phyloP scores from a whole-genome alignment of 2,888 invertebrate genomes.

The Dinocampus coccinellae region DNA sequence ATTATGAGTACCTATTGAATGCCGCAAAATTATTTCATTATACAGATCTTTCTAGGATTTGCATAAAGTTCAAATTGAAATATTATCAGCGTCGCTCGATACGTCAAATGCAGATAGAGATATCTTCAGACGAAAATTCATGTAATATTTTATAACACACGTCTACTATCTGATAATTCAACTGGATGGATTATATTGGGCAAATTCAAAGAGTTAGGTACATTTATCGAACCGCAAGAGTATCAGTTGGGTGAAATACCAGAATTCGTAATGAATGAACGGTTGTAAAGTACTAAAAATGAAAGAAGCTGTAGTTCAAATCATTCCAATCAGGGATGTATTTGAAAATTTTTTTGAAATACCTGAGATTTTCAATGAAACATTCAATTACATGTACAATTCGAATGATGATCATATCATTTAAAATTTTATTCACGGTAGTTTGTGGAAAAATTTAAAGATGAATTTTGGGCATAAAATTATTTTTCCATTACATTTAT shows the following conservation, averaged over 20 bases:
- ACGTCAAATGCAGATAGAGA: too few relatives aligned
- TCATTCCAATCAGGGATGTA: conserved; percentile 33
- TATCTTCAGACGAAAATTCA: background rate
- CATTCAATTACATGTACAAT: conserved; percentile 27
- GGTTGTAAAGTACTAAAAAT: conserved; percentile 20
- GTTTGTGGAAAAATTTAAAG: conserved; percentile 35
- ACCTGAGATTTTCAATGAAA: conserved; percentile 31
- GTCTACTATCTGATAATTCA: background rate
- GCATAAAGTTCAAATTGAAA: too few relatives aligned
- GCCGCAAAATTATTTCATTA: conserved; percentile 5
- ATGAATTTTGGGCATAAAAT: conserved; percentile 31
- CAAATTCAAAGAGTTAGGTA: conserved; percentile 27
- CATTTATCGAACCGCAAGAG: conserved; percentile 32
- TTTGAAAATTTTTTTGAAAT: conserved; percentile 37
- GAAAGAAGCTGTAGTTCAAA: conserved; percentile 35
- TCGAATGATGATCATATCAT: conserved; percentile 26
- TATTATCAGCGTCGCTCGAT: too few relatives aligned
- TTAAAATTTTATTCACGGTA: conserved; percentile 39
- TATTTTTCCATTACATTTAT: conserved; percentile 43
- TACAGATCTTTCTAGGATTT: conserved; percentile 18
- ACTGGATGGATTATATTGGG: conserved; percentile 39
- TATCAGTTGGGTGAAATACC: conserved; percentile 32
- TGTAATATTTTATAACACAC: background rate
- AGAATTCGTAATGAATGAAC: conserved; percentile 24
- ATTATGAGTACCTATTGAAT: background rate